Conservation (phyloP, 2,888 invertebrate species). For the Cordylochernes scorpioides region DNA sequence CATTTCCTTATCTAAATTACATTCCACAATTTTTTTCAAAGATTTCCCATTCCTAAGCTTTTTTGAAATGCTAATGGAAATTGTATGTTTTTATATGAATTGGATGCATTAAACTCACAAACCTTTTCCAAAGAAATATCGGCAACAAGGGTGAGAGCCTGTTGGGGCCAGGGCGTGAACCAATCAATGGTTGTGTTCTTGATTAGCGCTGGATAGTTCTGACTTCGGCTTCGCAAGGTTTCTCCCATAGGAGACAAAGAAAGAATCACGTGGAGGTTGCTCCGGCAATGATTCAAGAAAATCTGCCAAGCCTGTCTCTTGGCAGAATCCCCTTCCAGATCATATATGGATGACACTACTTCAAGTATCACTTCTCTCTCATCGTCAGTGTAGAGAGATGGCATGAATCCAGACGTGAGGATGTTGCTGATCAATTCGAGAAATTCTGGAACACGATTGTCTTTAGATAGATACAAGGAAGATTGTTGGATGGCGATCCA, state of each 20-base stretch:
- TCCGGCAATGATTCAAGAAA: slow-evolving; percentile 42
- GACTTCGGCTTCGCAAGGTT: slow-evolving; percentile 47
- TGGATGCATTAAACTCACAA: no score
- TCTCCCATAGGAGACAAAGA: slow-evolving; percentile 73
- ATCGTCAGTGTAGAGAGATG: slow-evolving; percentile 58
- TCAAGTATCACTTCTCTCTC: slow-evolving; percentile 56
- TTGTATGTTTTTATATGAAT: no score
- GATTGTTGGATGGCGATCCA: no score
- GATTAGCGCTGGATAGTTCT: slow-evolving; percentile 70
- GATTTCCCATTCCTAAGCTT: no score
- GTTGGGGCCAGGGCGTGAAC: slow-evolving; percentile 77
- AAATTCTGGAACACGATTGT: slow-evolving; percentile 35
- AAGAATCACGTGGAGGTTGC: slow-evolving; percentile 60
- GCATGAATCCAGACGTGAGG: slow-evolving; percentile 59
- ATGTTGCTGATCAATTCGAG: slow-evolving; percentile 74
- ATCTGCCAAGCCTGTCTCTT: no score
- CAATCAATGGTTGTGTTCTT: slow-evolving; percentile 78
- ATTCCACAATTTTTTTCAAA: no score
- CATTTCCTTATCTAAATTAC: no score
- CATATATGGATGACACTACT: no score
- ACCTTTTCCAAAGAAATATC: slow-evolving; percentile 52
- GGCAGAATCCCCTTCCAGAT: no score
- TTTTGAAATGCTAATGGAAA: no score
- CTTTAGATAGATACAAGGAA: no score
- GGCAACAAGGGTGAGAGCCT: slow-evolving; percentile 63